phyloP scores from a whole-genome alignment of 2,797 vertebrate species.

The Chelon labrosus region DNA sequence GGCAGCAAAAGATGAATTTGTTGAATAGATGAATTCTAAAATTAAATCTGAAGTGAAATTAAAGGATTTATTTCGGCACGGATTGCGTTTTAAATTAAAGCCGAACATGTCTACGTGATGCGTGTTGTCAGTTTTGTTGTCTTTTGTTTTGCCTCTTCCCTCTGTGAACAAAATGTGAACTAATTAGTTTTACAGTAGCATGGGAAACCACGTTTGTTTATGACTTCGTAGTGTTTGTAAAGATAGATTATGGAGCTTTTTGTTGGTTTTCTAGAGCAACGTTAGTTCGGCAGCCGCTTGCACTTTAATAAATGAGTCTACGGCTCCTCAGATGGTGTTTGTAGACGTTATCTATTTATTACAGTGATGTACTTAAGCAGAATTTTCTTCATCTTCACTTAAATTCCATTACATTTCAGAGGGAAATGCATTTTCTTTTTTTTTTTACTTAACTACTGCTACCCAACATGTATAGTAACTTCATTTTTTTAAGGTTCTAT shows the following conservation, averaged over 20 bases:
- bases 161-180: not conserved
- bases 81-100: constrained; percentile 18
- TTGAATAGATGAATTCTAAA: constrained; percentile 51
- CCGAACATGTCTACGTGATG: not conserved
- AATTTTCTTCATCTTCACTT: too few species aligned
- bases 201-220: not conserved
- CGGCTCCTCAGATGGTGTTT: too few species aligned
- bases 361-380: too few species aligned
- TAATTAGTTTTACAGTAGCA: not conserved
- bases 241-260: not conserved
- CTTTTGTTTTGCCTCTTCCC: too few species aligned
- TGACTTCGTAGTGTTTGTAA: not conserved
- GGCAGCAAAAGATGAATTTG: not conserved
- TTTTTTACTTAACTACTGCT: too few species aligned
- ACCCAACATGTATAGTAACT: too few species aligned
- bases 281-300: not conserved
- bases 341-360: too few species aligned
- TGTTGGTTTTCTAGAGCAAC: too few species aligned
- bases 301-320: too few species aligned
- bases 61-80: constrained; percentile 20
- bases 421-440: too few species aligned
- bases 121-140: not conserved
- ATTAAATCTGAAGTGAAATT: constrained; percentile 43
- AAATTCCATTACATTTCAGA: too few species aligned
- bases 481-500: too few species aligned